These are phyloP conservation scores for Lepidurus packardi DNA, from an alignment of 1,140 invertebrate species.

Conservation along the genomic window DNA sequence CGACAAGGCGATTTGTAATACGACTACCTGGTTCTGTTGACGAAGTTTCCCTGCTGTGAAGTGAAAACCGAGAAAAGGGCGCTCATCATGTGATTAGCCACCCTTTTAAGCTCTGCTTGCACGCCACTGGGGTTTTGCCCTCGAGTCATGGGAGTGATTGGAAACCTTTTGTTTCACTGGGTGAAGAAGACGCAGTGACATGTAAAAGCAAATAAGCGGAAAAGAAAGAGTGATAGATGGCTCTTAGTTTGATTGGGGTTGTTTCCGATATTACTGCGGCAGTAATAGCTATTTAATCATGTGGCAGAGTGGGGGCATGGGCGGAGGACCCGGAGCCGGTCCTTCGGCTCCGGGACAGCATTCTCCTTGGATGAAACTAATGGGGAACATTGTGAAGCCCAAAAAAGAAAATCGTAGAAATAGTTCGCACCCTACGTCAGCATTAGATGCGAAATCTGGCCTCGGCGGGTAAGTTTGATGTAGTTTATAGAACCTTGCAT, in stretches of 20 bases:
- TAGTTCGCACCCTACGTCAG: slow-evolving; percentile 10
- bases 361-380: background rate
- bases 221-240: background rate
- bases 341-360: slow-evolving; percentile 17
- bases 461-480: slow-evolving; percentile 3
- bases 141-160: background rate
- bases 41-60: slow-evolving; percentile 5
- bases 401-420: slow-evolving; percentile 4
- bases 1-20: background rate
- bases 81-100: slow-evolving; percentile 8
- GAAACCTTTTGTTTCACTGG: background rate
- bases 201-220: background rate
- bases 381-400: slow-evolving; percentile 1
- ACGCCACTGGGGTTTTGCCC: background rate
- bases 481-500: no score
- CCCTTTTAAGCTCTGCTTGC: background rate
- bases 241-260: background rate
- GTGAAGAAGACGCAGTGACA: background rate
- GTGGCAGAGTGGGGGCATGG: slow-evolving; percentile 20
- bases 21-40: background rate
- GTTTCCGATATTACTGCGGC: background rate
- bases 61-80: background rate
- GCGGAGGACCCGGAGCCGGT: background rate
- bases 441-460: slow-evolving; percentile 13
- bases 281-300: slow-evolving; percentile 4